Conservation (phyloP, 2,113 vertebrate genomes). For the Myiopsitta monachus region DNA sequence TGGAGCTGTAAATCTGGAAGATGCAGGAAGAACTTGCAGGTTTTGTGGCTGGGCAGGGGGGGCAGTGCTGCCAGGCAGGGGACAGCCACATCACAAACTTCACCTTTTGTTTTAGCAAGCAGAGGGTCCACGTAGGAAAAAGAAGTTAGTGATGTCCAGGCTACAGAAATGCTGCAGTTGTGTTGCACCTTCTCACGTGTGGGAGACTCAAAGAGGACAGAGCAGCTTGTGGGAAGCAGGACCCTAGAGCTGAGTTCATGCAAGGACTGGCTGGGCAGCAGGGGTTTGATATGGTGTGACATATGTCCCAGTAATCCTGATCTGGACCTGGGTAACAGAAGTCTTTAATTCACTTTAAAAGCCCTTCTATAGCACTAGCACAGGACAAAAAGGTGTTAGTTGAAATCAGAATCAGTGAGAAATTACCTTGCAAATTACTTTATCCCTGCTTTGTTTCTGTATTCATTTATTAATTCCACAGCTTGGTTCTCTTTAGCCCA, state of each 20-base stretch:
- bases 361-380: background rate
- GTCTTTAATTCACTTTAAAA: background rate
- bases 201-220: background rate
- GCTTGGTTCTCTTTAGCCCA: background rate
- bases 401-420: background rate
- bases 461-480: background rate
- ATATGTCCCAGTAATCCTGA: background rate
- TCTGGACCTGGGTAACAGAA: background rate
- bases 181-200: fast-evolving
- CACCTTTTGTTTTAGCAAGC: background rate
- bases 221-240: background rate
- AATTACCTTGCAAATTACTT: background rate
- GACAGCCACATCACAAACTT: fast-evolving
- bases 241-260: background rate
- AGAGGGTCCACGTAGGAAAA: background rate
- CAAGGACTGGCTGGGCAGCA: background rate
- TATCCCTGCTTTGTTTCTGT: background rate
- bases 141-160: background rate
- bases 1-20: background rate
- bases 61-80: background rate
- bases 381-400: background rate
- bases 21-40: background rate
- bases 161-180: fast-evolving
- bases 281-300: background rate
- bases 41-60: background rate